phyloP scores from a whole-genome alignment of 2,888 invertebrate genomes.

The Lepidonotus clava region DNA sequence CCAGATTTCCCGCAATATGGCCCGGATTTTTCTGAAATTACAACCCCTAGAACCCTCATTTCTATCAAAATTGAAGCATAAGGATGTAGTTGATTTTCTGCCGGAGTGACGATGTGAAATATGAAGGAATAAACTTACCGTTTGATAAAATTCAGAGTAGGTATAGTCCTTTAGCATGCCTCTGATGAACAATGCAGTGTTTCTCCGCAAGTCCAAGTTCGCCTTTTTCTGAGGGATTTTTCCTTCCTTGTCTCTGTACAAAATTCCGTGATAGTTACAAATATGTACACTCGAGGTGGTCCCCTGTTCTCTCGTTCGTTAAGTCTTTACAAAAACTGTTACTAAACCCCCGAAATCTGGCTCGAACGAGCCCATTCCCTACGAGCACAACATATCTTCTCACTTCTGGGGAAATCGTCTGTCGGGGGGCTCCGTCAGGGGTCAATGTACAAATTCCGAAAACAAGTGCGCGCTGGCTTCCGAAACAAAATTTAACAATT shows the following conservation, averaged over 20 bases:
- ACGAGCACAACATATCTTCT: conserved; percentile 60
- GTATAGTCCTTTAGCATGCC: conserved; percentile 37
- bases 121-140: conserved; percentile 8
- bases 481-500: background rate
- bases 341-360: conserved; percentile 61
- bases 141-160: background rate
- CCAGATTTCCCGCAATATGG: conserved; percentile 13
- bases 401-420: conserved; percentile 56
- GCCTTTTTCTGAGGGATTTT: conserved; percentile 37
- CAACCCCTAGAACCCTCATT: too few species aligned
- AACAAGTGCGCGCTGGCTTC: background rate
- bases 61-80: too few species aligned
- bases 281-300: conserved; percentile 53
- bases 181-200: conserved; percentile 39
- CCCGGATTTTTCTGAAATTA: background rate
- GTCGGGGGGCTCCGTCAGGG: conserved; percentile 1
- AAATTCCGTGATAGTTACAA: conserved; percentile 43
- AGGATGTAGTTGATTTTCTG: too few species aligned
- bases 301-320: conserved; percentile 39
- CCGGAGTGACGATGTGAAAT: too few species aligned
- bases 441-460: background rate
- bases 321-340: conserved; percentile 56
- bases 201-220: conserved; percentile 1
- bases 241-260: conserved; percentile 43
- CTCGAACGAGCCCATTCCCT: conserved; percentile 58